Conservation (phyloP, 2,797 vertebrate genomes). For the Silurus aristotelis region DNA sequence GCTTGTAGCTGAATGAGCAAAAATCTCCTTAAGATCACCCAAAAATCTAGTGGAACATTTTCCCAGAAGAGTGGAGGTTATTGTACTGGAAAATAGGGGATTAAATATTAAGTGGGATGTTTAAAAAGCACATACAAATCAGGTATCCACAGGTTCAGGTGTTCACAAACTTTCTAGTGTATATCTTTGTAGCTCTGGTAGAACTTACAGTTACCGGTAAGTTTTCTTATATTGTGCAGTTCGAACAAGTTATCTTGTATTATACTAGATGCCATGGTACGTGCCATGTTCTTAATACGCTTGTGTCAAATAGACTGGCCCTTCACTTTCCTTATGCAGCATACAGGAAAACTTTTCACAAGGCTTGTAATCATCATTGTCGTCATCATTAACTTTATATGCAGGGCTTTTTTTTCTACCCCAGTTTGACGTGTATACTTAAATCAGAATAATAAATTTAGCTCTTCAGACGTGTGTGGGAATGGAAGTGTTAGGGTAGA, state of each 20-base stretch:
- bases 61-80: too few relatives aligned
- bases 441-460: slow-evolving; percentile 29
- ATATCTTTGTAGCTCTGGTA: too few relatives aligned
- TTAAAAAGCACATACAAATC: too few relatives aligned
- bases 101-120: too few relatives aligned
- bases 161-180: too few relatives aligned
- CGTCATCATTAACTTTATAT: not conserved
- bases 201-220: too few relatives aligned
- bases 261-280: not conserved
- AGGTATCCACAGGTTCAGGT: too few relatives aligned
- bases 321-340: not conserved
- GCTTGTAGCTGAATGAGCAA: too few relatives aligned
- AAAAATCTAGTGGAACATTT: too few relatives aligned
- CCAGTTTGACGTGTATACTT: not conserved
- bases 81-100: too few relatives aligned
- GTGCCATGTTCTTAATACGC: not conserved
- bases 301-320: not conserved
- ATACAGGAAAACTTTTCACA: not conserved
- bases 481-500: slow-evolving; percentile 2
- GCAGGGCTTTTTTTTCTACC: not conserved
- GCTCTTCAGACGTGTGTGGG: slow-evolving; percentile 10
- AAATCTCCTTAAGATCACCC: too few relatives aligned
- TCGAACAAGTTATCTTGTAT: not conserved
- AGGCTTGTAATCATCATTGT: not conserved
- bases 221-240: not conserved